Percentiles rank a stretch among this genome's conserved stretches.
phyloP scores from a whole-genome alignment of 1,140 invertebrate genomes.

The Calliphora vicina region DNA sequence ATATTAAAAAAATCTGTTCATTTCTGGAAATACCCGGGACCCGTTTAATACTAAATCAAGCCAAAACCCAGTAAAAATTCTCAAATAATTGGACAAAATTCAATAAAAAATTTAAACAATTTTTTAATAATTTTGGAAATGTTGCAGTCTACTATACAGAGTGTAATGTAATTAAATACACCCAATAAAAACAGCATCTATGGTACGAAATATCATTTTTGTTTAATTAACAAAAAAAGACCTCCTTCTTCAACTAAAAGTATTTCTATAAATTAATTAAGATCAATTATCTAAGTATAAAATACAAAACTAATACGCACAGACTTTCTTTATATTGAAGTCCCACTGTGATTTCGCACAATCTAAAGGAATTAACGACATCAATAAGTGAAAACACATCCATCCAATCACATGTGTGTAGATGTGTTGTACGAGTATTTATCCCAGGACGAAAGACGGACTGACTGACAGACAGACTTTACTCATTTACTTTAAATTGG shows the following conservation, averaged over 20 bases:
- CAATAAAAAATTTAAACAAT: too few relatives aligned
- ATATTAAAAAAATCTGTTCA: background rate
- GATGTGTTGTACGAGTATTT: too few relatives aligned
- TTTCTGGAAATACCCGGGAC: background rate
- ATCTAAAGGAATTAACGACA: background rate
- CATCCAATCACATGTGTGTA: too few relatives aligned
- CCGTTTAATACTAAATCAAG: too few relatives aligned
- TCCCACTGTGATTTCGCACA: conserved; percentile 23
- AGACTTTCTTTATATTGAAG: background rate
- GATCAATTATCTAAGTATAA: background rate
- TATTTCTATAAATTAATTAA: background rate
- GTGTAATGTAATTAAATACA: too few relatives aligned
- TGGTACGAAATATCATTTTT: too few relatives aligned
- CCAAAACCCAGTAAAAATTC: too few relatives aligned
- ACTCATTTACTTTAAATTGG: background rate
- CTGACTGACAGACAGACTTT: background rate
- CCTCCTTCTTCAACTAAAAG: background rate
- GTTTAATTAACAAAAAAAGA: background rate
- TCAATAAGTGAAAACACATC: too few relatives aligned
- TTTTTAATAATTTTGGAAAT: too few relatives aligned
- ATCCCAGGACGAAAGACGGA: background rate
- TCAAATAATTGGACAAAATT: too few relatives aligned
- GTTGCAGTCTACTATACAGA: too few relatives aligned
- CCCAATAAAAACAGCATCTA: too few relatives aligned
- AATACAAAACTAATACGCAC: background rate